Base-by-base conservation (phyloP, 2,888 invertebrate genomes). In the Lasioglossum oenotherae region DNA sequence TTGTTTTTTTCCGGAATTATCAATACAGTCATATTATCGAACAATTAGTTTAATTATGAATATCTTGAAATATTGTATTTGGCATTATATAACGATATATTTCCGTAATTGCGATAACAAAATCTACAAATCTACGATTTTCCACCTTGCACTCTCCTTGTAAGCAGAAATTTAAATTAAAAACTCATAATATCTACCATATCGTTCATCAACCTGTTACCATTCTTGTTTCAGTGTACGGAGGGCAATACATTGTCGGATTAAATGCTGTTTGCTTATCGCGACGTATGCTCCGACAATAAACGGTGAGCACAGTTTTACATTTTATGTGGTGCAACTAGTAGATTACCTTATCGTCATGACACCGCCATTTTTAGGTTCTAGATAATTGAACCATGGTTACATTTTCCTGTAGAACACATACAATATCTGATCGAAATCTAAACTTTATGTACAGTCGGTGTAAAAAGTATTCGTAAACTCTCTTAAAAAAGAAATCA, bases 251-350 rank as follows among this genome's bases (percentile, higher is more conserved):
- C 41, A 64, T 81, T 31, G 35, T 71, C 67, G 84, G 78, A 84
- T 84, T 84, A 84, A 84, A 78, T 41, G 74, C 27, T 38, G 44
- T 74, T 60, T 53, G 84, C 74, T 81, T 84, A 82, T 84, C 84
- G 27, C 60, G 74, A 75, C 67, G 12, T 60, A 53, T 41, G 35
- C 1, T 31, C 35, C 19, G n/a, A 46, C 38, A 74, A 84, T 78
- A 81, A 84, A 78, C 49, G 69, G 31, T 41, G 46, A 38, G 41
- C 31, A 31, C 46, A n/a, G 78, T 74, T 81, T 81, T 84, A 76
- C 73, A 76, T 64, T 53, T 71, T 0, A 53, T 64, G 71, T 38
- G 46, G 46, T 71, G 60, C 60, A 78, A 46, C n/a, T 78, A 57
- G 44, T 60, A 74, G 82, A 74, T 82, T 84, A 78, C 74, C 35